These are phyloP conservation scores for Lucilia sericata DNA, from an alignment of 1,140 invertebrate species.

Conservation along the genomic window DNA sequence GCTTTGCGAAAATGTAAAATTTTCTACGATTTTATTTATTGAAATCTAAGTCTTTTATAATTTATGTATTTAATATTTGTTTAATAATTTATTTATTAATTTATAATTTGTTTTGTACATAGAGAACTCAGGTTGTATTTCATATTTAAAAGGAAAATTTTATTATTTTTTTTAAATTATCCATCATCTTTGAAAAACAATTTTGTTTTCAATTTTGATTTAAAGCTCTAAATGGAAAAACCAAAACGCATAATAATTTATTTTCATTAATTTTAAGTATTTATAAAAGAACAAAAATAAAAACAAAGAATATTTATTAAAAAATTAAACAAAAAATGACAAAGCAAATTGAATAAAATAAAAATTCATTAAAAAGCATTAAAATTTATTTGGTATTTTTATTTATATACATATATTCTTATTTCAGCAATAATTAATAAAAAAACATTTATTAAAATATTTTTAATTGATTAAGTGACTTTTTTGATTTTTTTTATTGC, in stretches of 20 bases:
- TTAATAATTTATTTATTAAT: conserved; percentile 4
- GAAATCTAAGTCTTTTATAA: conserved; percentile 4
- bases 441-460: too few species aligned
- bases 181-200: background rate
- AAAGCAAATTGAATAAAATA: conserved; percentile 40
- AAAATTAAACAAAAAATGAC: conserved; percentile 20
- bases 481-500: too few species aligned
- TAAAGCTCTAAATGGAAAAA: background rate
- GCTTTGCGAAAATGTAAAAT: background rate
- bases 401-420: background rate
- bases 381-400: background rate
- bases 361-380: conserved; percentile 41
- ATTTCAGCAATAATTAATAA: background rate
- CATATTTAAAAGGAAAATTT: conserved; percentile 18
- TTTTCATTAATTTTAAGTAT: conserved; percentile 43
- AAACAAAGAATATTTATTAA: conserved; percentile 30
- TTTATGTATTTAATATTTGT: conserved; percentile 20
- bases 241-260: conserved; percentile 35
- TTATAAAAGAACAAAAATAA: conserved; percentile 43
- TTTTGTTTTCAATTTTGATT: conserved; percentile 6
- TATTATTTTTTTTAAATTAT: background rate
- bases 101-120: conserved; percentile 29
- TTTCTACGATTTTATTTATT: background rate
- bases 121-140: conserved; percentile 38
- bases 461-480: too few species aligned